Conservation (phyloP, 2,113 vertebrate species). For the Sapayoa aenigma region DNA sequence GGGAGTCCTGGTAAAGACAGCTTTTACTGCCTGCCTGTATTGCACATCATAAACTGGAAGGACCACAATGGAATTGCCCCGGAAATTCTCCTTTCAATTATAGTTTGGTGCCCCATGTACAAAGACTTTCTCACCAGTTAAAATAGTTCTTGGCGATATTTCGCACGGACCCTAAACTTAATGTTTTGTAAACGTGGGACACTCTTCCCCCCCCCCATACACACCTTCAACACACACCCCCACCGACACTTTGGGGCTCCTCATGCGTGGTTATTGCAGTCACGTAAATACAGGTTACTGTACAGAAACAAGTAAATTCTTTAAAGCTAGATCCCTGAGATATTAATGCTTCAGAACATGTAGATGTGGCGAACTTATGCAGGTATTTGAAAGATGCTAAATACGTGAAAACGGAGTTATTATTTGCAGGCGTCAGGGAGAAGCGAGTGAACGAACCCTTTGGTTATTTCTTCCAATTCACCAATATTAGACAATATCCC, state of each 20-base stretch:
- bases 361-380: background rate
- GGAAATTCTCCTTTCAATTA: constrained; percentile 83
- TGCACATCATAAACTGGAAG: constrained; percentile 83
- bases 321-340: background rate
- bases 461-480: background rate
- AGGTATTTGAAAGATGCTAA: constrained; percentile 16
- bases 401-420: background rate
- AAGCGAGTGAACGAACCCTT: background rate
- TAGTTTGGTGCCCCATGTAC: constrained; percentile 75
- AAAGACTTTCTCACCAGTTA: constrained; percentile 75
- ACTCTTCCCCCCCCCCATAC: background rate
- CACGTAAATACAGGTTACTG: background rate
- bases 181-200: background rate
- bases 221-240: background rate
- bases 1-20: constrained; percentile 65
- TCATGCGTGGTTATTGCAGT: background rate
- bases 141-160: constrained; percentile 56
- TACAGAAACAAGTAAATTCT: background rate
- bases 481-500: background rate
- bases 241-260: background rate
- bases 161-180: constrained; percentile 59
- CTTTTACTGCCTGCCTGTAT: constrained; percentile 81
- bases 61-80: constrained; percentile 81
- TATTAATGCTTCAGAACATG: background rate
- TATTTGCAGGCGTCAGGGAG: background rate